Evolutionary conservation across 2,888 invertebrate species (phyloP).

Genomic region (Oxycera nigricornis): DNA sequence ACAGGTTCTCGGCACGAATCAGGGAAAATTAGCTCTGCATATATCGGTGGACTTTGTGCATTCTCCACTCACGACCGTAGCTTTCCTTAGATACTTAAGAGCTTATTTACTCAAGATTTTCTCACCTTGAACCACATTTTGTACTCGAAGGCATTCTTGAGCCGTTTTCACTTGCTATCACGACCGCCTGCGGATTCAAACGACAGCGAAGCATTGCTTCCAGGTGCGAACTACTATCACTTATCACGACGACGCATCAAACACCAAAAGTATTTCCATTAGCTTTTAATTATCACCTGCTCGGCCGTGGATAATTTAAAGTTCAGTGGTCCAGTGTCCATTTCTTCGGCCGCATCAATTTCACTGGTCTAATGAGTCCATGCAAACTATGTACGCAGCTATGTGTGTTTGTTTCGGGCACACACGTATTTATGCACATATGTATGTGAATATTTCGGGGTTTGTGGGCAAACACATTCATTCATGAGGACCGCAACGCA

Average conservation of each 20-base stretch:
- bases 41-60: no score
- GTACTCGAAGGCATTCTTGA: not conserved
- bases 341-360: constrained; percentile 15
- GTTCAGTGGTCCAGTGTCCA: constrained; percentile 18
- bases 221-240: constrained; percentile 22
- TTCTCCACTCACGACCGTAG: no score
- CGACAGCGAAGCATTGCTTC: not conserved
- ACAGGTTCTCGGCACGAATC: no score
- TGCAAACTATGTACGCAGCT: not conserved
- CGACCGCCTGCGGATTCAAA: constrained; percentile 3
- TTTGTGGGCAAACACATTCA: not conserved
- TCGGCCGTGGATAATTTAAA: not conserved
- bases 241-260: constrained; percentile 2
- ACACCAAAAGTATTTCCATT: constrained; percentile 12
- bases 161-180: constrained; percentile 11
- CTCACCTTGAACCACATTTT: no score
- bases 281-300: constrained; percentile 15
- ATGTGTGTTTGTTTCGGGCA: not conserved
- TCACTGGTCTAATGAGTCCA: constrained; percentile 31
- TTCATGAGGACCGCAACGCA: constrained; percentile 11
- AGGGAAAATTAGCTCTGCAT: no score
- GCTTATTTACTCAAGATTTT: not conserved
- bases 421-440: no score
- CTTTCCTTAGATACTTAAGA: no score
- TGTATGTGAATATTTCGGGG: constrained; percentile 11